A percentile compares a stretch with the other conserved stretches of the same genome.
Evolutionary conservation across 2,797 vertebrate species (phyloP).

Genomic region (Macrochelys suwanniensis): DNA sequence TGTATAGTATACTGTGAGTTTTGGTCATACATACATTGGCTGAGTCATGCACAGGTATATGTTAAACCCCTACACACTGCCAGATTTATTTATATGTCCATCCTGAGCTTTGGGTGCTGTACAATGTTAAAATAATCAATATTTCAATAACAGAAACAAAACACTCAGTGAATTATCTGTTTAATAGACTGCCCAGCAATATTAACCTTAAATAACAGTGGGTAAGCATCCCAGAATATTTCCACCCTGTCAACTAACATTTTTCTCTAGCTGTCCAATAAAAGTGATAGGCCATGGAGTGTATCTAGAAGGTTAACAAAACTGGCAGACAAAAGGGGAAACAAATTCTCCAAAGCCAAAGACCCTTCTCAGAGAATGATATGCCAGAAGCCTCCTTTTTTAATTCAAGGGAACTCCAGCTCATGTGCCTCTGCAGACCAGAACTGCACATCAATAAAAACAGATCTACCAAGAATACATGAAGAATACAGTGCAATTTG

Average conservation of each 20-base stretch:
- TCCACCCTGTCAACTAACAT: background rate
- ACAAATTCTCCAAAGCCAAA: background rate
- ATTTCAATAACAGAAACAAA: background rate
- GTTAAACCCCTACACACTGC: no score
- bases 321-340: background rate
- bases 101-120: background rate
- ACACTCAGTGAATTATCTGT: background rate
- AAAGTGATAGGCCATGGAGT: background rate
- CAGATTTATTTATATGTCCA: background rate
- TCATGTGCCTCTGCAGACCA: background rate
- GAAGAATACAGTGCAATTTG: background rate
- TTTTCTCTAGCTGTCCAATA: background rate
- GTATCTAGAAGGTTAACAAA: background rate
- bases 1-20: background rate
- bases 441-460: background rate
- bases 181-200: background rate
- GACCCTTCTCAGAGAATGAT: accelerated
- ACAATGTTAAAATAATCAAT: background rate
- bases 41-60: no score
- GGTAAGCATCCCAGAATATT: background rate
- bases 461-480: background rate
- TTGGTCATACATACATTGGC: background rate
- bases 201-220: background rate
- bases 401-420: background rate
- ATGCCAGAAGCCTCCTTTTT: background rate